phyloP scores from a whole-genome alignment of 2,797 vertebrate species.

The Argyrosomus regius region DNA sequence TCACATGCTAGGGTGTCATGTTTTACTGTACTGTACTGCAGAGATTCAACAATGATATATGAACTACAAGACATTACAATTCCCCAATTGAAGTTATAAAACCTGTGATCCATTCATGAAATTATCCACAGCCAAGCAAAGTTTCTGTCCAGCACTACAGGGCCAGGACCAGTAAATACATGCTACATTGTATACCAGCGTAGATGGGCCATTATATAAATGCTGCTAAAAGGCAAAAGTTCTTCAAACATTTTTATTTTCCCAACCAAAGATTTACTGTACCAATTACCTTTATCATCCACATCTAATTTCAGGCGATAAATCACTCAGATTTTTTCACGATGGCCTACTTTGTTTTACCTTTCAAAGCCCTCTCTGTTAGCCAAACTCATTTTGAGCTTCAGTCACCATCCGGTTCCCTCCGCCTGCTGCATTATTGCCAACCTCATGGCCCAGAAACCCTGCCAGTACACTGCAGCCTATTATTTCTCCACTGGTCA shows the following conservation, averaged over 20 bases:
- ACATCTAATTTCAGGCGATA: neutral
- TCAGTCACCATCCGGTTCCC: slow-evolving; percentile 31
- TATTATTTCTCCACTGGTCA: slow-evolving; percentile 38
- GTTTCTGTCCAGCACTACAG: neutral
- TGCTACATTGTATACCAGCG: rapidly evolving
- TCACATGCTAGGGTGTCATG: neutral
- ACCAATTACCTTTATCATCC: slow-evolving; percentile 4
- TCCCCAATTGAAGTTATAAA: neutral
- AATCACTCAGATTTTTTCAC: neutral
- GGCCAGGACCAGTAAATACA: neutral
- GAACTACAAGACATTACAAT: neutral
- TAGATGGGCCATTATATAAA: neutral
- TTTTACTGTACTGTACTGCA: no score
- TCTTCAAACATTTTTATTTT: neutral
- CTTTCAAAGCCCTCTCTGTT: slow-evolving; percentile 45
- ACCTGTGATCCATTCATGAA: no score
- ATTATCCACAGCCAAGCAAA: no score
- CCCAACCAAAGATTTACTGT: neutral
- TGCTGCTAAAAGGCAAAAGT: neutral
- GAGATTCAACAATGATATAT: neutral
- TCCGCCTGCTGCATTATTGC: slow-evolving; percentile 40
- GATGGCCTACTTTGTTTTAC: slow-evolving; percentile 42
- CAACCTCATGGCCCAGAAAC: slow-evolving; percentile 52
- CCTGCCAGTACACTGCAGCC: slow-evolving; percentile 41
- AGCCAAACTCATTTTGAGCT: slow-evolving; percentile 44